Conservation (phyloP, 2,888 invertebrate genomes). For the Camptogramma bilineatum region DNA sequence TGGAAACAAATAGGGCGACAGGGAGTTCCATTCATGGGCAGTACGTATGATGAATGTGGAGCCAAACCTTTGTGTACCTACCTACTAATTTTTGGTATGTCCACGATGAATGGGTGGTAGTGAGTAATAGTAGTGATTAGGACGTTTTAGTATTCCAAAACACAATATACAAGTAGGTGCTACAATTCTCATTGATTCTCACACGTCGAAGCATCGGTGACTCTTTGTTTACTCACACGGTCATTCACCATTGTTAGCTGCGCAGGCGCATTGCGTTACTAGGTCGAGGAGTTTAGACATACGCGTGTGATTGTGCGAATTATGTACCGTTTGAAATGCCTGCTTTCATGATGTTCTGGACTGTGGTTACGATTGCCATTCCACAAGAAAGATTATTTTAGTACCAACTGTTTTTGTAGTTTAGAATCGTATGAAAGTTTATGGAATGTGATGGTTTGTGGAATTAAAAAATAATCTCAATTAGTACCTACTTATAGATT, state of each 20-base stretch:
- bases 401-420: background rate
- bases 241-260: conserved; percentile 60
- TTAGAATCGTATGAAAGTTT: no score
- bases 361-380: conserved; percentile 13
- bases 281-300: conserved; percentile 32
- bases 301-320: conserved; percentile 31
- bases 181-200: conserved; percentile 2
- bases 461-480: no score
- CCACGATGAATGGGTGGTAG: no score
- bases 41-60: no score
- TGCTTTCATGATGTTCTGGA: conserved; percentile 14
- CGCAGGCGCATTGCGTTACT: conserved; percentile 37
- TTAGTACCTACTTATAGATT: no score
- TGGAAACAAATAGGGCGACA: no score
- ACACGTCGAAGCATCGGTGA: conserved; percentile 23
- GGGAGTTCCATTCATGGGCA: no score
- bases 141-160: no score
- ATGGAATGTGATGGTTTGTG: no score
- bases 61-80: no score
- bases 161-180: background rate
- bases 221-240: conserved; percentile 58
- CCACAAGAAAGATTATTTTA: conserved; percentile 3
- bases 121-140: no score
- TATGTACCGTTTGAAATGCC: conserved; percentile 38
- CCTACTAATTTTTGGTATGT: no score